These are phyloP conservation scores for Tipula lateralis DNA, from an alignment of 2,888 invertebrate genomes.

Conservation along the genomic window DNA sequence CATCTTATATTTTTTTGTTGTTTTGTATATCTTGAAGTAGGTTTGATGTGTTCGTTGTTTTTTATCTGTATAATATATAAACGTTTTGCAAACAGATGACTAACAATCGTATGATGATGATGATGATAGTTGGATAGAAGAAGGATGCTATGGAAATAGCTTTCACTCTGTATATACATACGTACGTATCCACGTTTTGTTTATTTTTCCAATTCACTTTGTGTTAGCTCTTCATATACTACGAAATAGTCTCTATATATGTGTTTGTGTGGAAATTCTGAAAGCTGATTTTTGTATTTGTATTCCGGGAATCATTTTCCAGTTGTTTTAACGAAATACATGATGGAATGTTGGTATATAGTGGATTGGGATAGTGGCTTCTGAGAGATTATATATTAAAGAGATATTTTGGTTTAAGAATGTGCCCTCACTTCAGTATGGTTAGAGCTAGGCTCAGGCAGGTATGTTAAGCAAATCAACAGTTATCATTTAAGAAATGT, in stretches of 20 bases:
- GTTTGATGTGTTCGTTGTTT: constrained; percentile 1
- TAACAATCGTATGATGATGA: neutral
- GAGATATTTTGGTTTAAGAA: neutral
- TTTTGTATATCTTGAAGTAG: neutral
- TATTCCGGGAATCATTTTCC: neutral
- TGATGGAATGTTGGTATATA: neutral
- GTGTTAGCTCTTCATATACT: neutral
- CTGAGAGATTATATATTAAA: neutral
- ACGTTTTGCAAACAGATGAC: neutral
- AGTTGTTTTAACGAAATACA: neutral
- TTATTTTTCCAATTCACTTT: neutral
- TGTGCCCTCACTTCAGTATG: no score
- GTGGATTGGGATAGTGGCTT: neutral
- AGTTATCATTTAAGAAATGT: no score
- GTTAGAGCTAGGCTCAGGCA: no score
- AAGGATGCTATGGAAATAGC: neutral
- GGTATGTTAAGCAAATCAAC: no score
- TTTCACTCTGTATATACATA: neutral
- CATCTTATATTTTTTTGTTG: neutral
- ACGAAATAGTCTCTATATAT: neutral
- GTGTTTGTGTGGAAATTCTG: neutral
- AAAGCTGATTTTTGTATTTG: neutral
- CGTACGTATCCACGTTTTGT: neutral
- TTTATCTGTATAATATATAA: neutral
- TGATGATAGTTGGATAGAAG: neutral